Base-by-base conservation (phyloP, 2,888 invertebrate genomes). In the Agonopterix alstromeriana region DNA sequence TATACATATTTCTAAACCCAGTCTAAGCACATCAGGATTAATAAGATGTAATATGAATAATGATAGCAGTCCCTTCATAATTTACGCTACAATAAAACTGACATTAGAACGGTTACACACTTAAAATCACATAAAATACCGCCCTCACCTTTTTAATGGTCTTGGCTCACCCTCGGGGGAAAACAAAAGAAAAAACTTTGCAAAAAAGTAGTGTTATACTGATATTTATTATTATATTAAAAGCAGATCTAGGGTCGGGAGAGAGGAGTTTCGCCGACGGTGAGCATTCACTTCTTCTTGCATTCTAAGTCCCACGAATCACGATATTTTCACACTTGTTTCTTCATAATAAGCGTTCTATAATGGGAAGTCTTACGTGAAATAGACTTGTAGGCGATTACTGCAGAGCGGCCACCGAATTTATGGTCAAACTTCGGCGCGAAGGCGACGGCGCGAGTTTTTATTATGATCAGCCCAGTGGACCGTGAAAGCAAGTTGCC, bases 381-480 rank as follows among this genome's bases (percentile, higher is more conserved):
- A 27, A 27, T 27, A 27, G 27, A 27, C 27, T 27, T 27, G 27
- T 27, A 11, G 42, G 42, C 42, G 42, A 42, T 42, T 36, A 45
- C 61, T 46, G 44, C 10, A 44, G 45, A 43, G 40, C 74, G 82
- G 74, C 86, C 82, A 81, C 71, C 70, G 81, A 88, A 89, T 89
- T 89, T 89, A 89, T 89, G 89, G 89, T 89, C 89, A 89, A 89
- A 89, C 84, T 89, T 89, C 72, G 67, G 77, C 66, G 77, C 63
- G 77, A 73, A 85, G 82, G 89, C 87, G 89, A 85, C 86, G 85
- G 86, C 81, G 82, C 82, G 86, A 77, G 83, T 89, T 89, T 89
- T 89, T 89, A 89, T 89, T 89, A 89, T 89, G 88, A 89, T 89
- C 89, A 89, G 81, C 71, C 67, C 89, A 89, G 87, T 89, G 89